Percentiles rank a stretch among this genome's conserved stretches.
phyloP scores from a whole-genome alignment of 2,797 vertebrate species.

The Iguana delicatissima region DNA sequence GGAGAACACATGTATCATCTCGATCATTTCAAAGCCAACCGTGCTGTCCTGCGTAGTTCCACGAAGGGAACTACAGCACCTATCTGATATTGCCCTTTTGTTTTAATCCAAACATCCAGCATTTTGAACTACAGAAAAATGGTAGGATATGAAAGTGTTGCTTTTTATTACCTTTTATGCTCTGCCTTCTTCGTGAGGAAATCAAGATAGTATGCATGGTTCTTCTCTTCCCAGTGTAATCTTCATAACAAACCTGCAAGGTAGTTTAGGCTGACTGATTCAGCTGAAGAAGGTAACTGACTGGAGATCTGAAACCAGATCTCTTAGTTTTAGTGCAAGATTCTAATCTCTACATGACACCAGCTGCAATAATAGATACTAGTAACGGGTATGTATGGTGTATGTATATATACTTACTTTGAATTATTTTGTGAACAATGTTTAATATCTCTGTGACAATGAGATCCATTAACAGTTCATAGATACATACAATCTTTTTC shows the following conservation, averaged over 20 bases:
- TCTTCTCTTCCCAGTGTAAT: background rate
- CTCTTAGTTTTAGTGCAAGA: background rate
- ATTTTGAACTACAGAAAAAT: background rate
- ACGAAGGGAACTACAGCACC: no score
- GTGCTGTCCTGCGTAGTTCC: no score
- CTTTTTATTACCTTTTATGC: background rate
- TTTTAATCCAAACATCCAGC: background rate
- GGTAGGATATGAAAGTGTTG: background rate
- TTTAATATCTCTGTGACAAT: background rate
- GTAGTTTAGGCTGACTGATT: background rate
- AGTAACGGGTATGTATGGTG: background rate
- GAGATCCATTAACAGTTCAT: background rate
- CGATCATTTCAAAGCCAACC: no score
- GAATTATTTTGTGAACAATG: background rate
- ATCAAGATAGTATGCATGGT: background rate
- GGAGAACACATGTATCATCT: no score
- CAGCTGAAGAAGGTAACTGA: background rate
- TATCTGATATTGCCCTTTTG: no score
- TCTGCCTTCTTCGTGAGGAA: background rate
- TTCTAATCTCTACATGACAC: background rate
- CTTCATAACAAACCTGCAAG: background rate
- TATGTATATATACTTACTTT: no score
- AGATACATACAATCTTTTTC: background rate
- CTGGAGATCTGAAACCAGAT: no score
- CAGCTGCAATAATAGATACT: background rate